Conservation (phyloP, 2,797 vertebrate genomes). For the Uromys caudimaculatus region DNA sequence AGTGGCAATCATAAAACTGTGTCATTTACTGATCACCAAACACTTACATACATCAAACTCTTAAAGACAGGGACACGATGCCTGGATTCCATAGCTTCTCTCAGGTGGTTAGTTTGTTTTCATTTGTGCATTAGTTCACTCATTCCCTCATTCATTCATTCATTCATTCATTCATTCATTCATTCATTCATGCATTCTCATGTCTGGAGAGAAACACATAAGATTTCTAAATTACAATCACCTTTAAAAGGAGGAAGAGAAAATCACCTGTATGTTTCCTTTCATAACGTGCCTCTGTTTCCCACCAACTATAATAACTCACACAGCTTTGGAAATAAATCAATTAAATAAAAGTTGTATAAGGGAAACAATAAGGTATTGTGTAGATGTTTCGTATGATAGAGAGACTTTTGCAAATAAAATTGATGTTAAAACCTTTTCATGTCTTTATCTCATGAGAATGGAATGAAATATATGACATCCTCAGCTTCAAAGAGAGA, state of each 20-base stretch:
- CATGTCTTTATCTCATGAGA: neutral
- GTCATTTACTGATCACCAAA: neutral
- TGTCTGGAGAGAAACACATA: neutral
- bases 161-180: neutral
- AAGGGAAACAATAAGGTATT: neutral
- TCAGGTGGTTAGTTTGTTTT: too few species aligned
- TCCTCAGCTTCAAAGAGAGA: neutral
- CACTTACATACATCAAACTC: neutral
- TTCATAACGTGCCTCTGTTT: neutral
- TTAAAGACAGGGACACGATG: neutral
- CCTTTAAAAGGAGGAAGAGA: neutral
- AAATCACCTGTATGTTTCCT: neutral
- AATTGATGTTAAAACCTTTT: neutral
- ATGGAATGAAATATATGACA: neutral
- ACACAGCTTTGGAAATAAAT: neutral
- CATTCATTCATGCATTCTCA: neutral
- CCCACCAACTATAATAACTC: neutral
- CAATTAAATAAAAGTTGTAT: conserved; percentile 16
- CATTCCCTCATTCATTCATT: neutral
- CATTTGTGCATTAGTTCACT: neutral
- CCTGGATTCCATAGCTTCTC: neutral
- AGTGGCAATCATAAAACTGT: neutral
- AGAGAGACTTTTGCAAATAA: neutral
- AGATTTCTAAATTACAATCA: neutral
- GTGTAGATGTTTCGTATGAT: neutral